phyloP scores from a whole-genome alignment of 2,113 vertebrate species.

The Physeter macrocephalus region DNA sequence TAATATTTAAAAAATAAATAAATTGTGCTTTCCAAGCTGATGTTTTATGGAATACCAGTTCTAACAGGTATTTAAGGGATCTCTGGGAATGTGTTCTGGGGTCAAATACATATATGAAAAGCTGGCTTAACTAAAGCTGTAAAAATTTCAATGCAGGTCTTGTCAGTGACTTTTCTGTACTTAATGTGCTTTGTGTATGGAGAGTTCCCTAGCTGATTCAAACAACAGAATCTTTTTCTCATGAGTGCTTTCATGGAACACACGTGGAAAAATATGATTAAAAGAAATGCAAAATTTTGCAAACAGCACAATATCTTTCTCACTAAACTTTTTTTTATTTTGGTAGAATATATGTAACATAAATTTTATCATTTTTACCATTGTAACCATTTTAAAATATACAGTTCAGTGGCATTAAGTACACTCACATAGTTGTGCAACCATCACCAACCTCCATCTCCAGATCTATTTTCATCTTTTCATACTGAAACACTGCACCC shows the following conservation, averaged over 20 bases:
- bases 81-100: not conserved
- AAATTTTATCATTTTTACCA: not conserved
- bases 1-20: not conserved
- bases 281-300: not conserved
- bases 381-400: not conserved
- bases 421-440: not conserved
- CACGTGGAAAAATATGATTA: not conserved
- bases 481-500: not conserved
- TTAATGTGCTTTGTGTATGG: not conserved
- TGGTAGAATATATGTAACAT: not conserved
- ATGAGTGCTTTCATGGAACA: not conserved
- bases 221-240: not conserved
- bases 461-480: not conserved
- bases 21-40: not conserved
- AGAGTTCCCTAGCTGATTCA: not conserved
- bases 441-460: not conserved
- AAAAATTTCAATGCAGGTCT: not conserved
- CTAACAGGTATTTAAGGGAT: not conserved
- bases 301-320: not conserved
- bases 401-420: not conserved
- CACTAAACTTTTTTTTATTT: not conserved
- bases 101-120: not conserved
- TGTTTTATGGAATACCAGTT: not conserved
- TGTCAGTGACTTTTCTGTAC: not conserved
- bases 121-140: not conserved